Base-by-base conservation (phyloP, 2,113 vertebrate species). In the Proterorhinus semilunaris region DNA sequence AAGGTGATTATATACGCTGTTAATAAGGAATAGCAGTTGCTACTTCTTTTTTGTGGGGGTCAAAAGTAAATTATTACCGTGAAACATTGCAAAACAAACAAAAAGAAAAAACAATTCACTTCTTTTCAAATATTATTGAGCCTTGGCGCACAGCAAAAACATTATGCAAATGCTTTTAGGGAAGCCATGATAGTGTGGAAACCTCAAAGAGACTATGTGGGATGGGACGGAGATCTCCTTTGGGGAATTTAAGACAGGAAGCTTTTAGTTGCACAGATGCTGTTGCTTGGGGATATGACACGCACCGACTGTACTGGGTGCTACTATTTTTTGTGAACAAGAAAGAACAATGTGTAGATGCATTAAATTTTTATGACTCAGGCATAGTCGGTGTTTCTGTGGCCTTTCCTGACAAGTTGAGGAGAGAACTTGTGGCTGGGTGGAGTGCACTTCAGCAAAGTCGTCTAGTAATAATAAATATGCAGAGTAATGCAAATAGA, bases 321-420 rank as follows among this genome's bases (percentile, higher is more conserved):
- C 68, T 80, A 58, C 68, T 80, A 72, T 69, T 76, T 81, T n/a
- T 58, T 36, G 54, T 72, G 44, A 50, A 45, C 8, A 21, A 45
- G 42, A 48, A 62, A 0, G 45, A 51, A 53, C 27, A 69, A 70
- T 64, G 46, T 67, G 63, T 44, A 74, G 42, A 75, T 11, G 44
- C 57, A 70, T 83, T 7, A 83, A 83, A 83, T 63, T 72, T 77
- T 10, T 62, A 84, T 76, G 49, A 16, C 48, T 62, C 65, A 13
- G 67, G 63, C 61, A 72, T 49, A n/a, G 8, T 13, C 46, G 50
- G 62, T 43, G 58, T 61, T 70, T 70, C 49, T 44, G 65, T 44
- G 51, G 69, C 54, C 49, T 50, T 69, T 57, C 65, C 6, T 12
- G 66, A 52, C 44, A 78, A 62, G 52, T 70, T 58, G 63, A 66